phyloP scores from a whole-genome alignment of 2,888 invertebrate genomes.

The Drosophila neotestacea region DNA sequence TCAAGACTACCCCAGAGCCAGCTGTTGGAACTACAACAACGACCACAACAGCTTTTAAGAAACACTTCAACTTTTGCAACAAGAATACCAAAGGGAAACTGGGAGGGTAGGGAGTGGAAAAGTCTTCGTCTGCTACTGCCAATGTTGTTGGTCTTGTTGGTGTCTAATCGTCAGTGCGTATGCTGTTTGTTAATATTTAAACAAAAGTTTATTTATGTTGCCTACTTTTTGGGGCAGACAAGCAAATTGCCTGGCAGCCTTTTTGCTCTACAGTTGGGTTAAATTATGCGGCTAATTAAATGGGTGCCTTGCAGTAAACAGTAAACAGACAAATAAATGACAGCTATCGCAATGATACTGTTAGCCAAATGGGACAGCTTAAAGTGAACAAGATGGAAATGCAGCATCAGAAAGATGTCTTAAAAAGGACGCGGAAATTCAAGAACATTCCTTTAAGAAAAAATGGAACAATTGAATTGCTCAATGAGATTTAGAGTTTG shows the following conservation, averaged over 20 bases:
- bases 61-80: slow-evolving; percentile 51
- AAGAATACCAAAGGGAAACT: background rate
- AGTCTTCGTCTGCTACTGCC: background rate
- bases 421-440: background rate
- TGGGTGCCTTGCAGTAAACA: slow-evolving; percentile 60
- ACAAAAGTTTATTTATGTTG: slow-evolving; percentile 44
- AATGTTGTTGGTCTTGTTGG: background rate
- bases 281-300: slow-evolving; percentile 73
- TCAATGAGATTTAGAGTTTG: too few relatives aligned
- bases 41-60: slow-evolving; percentile 21
- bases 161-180: slow-evolving; percentile 16
- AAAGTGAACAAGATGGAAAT: slow-evolving; percentile 6
- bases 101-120: background rate
- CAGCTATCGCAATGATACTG: slow-evolving; percentile 49
- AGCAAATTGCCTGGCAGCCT: background rate
- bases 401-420: background rate
- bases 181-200: slow-evolving; percentile 56
- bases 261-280: slow-evolving; percentile 8
- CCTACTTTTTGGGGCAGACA: slow-evolving; percentile 27
- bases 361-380: slow-evolving; percentile 6
- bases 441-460: background rate
- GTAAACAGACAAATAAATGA: slow-evolving; percentile 50
- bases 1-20: slow-evolving; percentile 6
- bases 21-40: slow-evolving; percentile 31
- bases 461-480: background rate